A percentile compares a stretch with the other conserved stretches of the same genome.
These are phyloP conservation scores for Entomobrya proxima DNA, from an alignment of 2,888 invertebrate species.

Conservation along the genomic window DNA sequence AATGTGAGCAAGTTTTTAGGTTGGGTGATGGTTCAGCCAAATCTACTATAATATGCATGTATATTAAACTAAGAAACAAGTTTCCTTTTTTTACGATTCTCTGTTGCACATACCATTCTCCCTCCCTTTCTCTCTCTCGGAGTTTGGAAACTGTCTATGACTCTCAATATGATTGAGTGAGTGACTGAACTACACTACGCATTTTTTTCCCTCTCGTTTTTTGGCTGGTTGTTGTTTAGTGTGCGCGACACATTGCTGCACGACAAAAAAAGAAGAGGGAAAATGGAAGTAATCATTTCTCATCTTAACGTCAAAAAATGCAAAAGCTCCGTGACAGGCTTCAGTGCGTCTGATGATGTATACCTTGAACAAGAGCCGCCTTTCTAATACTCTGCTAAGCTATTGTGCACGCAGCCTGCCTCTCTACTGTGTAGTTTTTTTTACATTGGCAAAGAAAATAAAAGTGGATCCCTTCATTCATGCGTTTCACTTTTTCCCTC, in stretches of 20 bases:
- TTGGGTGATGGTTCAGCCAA: too few species aligned
- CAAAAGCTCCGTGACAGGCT: conserved; percentile 60
- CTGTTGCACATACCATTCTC: neutral
- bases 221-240: too few species aligned
- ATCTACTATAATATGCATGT: neutral
- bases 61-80: neutral
- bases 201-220: neutral
- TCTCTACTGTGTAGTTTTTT: too few species aligned
- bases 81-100: conserved; percentile 16
- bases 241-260: conserved; percentile 25
- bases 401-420: too few species aligned
- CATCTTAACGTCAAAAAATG: conserved; percentile 64
- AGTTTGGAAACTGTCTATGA: too few species aligned
- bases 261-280: conserved; percentile 19
- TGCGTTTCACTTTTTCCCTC: conserved; percentile 12
- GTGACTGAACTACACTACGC: conserved; percentile 33
- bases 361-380: neutral
- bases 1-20: neutral
- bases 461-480: conserved; percentile 32
- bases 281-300: conserved; percentile 62
- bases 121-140: neutral
- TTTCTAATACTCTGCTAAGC: too few species aligned
- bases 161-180: conserved; percentile 38
- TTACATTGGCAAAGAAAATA: conserved; percentile 4
- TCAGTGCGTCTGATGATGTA: conserved; percentile 22